Percentiles rank a stretch among this genome's conserved stretches.
These are phyloP conservation scores for Amyelois transitella DNA, from an alignment of 1,140 invertebrate genomes.

Conservation along the genomic window DNA sequence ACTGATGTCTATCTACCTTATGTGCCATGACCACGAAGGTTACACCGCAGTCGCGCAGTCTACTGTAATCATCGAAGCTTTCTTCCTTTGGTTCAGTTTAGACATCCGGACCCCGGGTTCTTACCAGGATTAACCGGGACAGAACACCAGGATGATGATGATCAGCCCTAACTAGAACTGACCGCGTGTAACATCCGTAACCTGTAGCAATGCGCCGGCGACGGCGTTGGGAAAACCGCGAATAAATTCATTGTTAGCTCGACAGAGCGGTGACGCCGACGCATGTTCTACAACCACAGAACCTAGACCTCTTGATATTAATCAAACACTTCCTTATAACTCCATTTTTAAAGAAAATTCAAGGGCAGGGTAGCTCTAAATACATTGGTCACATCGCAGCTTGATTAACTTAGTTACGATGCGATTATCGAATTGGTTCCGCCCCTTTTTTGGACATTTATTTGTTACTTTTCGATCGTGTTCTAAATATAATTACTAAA, in stretches of 20 bases:
- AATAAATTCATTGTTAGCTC: conserved; percentile 22
- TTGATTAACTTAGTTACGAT: not conserved
- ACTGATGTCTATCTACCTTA: too few relatives aligned
- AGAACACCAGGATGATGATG: not conserved
- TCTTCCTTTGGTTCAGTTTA: too few relatives aligned
- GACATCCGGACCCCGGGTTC: too few relatives aligned
- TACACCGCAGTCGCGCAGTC: too few relatives aligned
- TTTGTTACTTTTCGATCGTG: not conserved
- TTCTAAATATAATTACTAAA: not conserved
- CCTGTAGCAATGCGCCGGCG: conserved; percentile 5
- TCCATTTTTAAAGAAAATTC: too few relatives aligned
- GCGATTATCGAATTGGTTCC: not conserved
- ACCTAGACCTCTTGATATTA: not conserved
- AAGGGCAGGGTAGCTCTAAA: not conserved
- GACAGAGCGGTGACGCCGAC: conserved; percentile 8
- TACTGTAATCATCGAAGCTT: too few relatives aligned
- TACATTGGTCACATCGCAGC: not conserved
- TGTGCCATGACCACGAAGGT: too few relatives aligned
- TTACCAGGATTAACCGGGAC: too few relatives aligned
- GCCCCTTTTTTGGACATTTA: not conserved
- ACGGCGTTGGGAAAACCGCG: conserved; percentile 18
- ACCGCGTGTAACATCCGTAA: conserved; percentile 17
- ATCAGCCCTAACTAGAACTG: conserved; percentile 9
- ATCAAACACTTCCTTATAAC: not conserved
- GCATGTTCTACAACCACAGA: not conserved